Conservation (phyloP, 2,888 invertebrate species). For the Lasioglossum leucozonium region DNA sequence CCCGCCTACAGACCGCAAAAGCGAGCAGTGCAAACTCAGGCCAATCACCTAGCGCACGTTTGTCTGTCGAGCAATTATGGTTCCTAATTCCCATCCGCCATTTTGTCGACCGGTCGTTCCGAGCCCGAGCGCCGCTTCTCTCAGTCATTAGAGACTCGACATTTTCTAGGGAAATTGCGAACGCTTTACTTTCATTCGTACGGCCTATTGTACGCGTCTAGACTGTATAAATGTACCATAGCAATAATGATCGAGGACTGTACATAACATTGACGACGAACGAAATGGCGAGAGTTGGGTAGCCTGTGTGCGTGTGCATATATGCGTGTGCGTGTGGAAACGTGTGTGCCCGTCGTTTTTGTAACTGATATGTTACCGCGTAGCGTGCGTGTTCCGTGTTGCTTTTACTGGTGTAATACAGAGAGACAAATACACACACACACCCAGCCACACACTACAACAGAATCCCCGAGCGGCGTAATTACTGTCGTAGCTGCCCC, state of each 20-base stretch:
- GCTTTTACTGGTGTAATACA: constrained; percentile 42
- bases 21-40: not conserved
- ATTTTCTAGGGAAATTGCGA: constrained; percentile 36
- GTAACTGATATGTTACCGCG: constrained; percentile 56
- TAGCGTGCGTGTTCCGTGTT: constrained; percentile 52
- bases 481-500: constrained; percentile 28
- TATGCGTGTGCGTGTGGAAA: not conserved
- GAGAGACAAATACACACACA: not conserved
- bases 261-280: constrained; percentile 66
- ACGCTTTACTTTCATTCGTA: constrained; percentile 58
- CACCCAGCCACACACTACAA: not conserved
- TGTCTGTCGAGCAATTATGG: not conserved
- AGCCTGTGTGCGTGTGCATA: not conserved
- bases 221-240: constrained; percentile 77
- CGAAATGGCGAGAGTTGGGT: not conserved
- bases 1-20: not conserved
- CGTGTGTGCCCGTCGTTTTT: constrained; percentile 60
- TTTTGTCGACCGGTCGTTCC: not conserved
- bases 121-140: constrained; percentile 15
- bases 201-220: constrained; percentile 61
- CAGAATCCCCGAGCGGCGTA: constrained; percentile 18
- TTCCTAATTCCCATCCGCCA: not conserved
- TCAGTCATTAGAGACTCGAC: constrained; percentile 17
- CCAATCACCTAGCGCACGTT: not conserved
- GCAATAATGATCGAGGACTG: constrained; percentile 76